These are phyloP conservation scores for Adelosebastes latens DNA, from an alignment of 2,797 vertebrate species.

Conservation along the genomic window DNA sequence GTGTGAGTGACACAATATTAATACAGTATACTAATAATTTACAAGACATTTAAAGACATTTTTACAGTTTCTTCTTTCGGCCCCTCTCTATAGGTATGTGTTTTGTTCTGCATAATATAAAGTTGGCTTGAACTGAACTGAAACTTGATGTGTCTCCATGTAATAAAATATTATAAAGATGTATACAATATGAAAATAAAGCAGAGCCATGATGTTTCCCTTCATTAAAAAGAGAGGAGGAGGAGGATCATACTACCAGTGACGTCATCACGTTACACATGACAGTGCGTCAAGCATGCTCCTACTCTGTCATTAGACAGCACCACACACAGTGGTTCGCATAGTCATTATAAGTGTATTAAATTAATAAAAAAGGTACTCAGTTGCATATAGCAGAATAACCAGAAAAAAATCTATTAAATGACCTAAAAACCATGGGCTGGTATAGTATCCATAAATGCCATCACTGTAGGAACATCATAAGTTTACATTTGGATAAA, in stretches of 20 bases:
- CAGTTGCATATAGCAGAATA: background rate
- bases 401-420: background rate
- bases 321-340: background rate
- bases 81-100: background rate
- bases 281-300: conserved; percentile 24
- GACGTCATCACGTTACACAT: conserved; percentile 61
- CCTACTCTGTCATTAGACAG: conserved; percentile 1
- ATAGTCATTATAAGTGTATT: background rate
- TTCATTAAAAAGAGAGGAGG: conserved; percentile 28
- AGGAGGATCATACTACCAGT: conserved; percentile 22
- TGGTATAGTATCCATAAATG: background rate
- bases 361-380: background rate
- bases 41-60: too few relatives aligned
- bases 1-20: background rate
- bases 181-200: background rate
- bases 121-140: background rate
- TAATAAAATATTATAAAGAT: background rate
- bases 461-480: background rate
- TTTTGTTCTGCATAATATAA: background rate
- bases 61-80: background rate
- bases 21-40: background rate
- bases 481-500: background rate
- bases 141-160: background rate
- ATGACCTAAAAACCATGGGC: too few relatives aligned
- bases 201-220: background rate